A percentile compares a stretch with the other conserved stretches of the same genome.
Evolutionary conservation across 2,888 invertebrate species (phyloP).

Genomic region (Gortyna flavago): DNA sequence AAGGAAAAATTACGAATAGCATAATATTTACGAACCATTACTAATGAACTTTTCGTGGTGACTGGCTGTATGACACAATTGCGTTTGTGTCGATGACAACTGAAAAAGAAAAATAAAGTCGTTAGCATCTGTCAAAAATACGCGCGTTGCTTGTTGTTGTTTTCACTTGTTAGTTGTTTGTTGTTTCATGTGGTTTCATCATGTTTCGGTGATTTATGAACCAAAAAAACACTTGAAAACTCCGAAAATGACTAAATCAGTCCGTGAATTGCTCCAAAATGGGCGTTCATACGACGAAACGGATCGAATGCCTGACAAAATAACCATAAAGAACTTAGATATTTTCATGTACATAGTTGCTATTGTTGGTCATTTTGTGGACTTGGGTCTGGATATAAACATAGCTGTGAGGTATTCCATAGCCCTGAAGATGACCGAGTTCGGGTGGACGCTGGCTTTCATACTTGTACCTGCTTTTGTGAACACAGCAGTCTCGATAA

Average conservation of each 20-base stretch:
- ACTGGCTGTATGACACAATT: slow-evolving; percentile 35
- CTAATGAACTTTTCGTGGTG: neutral
- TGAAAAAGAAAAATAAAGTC: neutral
- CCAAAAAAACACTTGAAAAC: neutral
- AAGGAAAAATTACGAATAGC: slow-evolving; percentile 29
- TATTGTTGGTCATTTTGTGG: slow-evolving; percentile 92
- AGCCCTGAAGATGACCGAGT: slow-evolving; percentile 90
- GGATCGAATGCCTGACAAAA: slow-evolving; percentile 90
- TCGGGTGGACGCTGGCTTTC: slow-evolving; percentile 92
- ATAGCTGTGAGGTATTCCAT: slow-evolving; percentile 92
- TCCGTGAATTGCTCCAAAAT: slow-evolving; percentile 79
- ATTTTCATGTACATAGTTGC: slow-evolving; percentile 92
- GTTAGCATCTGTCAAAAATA: slow-evolving; percentile 41
- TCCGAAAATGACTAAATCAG: slow-evolving; percentile 79
- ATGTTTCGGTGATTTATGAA: slow-evolving; percentile 23
- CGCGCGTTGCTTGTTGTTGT: slow-evolving; percentile 48
- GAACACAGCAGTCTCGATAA: slow-evolving; percentile 93
- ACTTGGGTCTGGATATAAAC: slow-evolving; percentile 92
- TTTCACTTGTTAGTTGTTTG: slow-evolving; percentile 13
- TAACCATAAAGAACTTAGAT: slow-evolving; percentile 90
- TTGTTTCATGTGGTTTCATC: slow-evolving; percentile 4
- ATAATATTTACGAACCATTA: slow-evolving; percentile 9
- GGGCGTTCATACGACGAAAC: slow-evolving; percentile 88
- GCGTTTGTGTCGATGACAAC: slow-evolving; percentile 23
- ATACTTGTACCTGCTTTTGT: slow-evolving; percentile 93